Percentiles rank a stretch among this genome's conserved stretches.
Evolutionary conservation across 2,113 vertebrate species (phyloP).

Genomic region (Mus spicilegus): DNA sequence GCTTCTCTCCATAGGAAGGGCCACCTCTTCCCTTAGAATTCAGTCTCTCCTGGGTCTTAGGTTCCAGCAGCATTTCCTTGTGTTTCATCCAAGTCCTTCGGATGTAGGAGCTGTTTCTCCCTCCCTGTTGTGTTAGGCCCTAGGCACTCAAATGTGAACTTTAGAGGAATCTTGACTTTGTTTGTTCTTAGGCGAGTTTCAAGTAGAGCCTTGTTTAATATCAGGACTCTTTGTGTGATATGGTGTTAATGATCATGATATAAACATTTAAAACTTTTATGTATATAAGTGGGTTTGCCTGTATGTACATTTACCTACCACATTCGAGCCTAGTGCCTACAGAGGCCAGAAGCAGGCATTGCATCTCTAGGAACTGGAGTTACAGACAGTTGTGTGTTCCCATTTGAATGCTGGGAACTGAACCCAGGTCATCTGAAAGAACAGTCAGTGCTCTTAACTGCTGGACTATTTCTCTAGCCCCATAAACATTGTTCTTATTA

Average conservation of each 20-base stretch:
- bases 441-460: neutral
- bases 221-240: conserved; percentile 7
- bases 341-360: neutral
- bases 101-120: neutral
- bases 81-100: conserved; percentile 22
- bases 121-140: neutral
- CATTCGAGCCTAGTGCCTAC: neutral
- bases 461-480: neutral
- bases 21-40: neutral
- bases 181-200: conserved; percentile 32
- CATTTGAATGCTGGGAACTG: neutral
- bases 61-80: conserved; percentile 41
- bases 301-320: neutral
- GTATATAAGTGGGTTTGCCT: neutral
- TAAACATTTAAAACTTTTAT: neutral
- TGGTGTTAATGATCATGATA: neutral
- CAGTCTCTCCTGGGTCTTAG: neutral
- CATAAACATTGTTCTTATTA: neutral
- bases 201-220: neutral
- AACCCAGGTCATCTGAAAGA: neutral
- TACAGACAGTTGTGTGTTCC: neutral
- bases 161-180: conserved; percentile 22
- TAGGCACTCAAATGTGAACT: conserved; percentile 10
- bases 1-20: conserved; percentile 3
- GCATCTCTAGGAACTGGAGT: neutral